Conservation (phyloP, 2,888 invertebrate species). For the Agonopterix alstromeriana region DNA sequence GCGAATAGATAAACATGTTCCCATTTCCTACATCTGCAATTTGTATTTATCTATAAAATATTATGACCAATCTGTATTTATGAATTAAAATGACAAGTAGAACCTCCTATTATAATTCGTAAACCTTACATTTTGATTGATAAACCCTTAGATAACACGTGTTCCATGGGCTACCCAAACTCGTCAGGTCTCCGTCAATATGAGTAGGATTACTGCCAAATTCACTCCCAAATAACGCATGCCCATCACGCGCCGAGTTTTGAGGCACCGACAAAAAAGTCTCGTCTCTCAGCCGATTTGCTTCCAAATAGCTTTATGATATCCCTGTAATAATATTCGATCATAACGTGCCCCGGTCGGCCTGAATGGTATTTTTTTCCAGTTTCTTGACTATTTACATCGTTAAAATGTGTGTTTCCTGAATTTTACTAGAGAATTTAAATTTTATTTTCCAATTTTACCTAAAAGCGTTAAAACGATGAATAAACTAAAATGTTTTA, state of each 20-base stretch:
- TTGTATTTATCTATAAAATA: too few relatives aligned
- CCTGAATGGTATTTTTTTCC: not conserved
- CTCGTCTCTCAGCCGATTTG: slow-evolving; percentile 49
- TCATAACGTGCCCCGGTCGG: slow-evolving; percentile 24
- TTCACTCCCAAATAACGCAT: slow-evolving; percentile 25
- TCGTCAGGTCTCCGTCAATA: slow-evolving; percentile 1
- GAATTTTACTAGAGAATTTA: not conserved
- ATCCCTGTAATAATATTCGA: slow-evolving; percentile 41
- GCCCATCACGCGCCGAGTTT: slow-evolving; percentile 50
- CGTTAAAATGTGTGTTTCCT: not conserved
- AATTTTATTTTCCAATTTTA: not conserved
- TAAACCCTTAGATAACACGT: not conserved
- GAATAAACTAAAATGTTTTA: slow-evolving; percentile 5
- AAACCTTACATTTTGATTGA: not conserved
- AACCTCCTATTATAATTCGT: not conserved
- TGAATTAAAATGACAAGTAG: not conserved
- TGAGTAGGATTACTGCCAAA: slow-evolving; percentile 2
- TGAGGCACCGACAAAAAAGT: slow-evolving; percentile 43
- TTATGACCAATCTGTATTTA: too few relatives aligned
- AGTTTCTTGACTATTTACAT: not conserved
- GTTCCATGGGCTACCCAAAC: not conserved
- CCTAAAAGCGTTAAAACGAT: not conserved
- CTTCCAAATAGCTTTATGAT: slow-evolving; percentile 43
- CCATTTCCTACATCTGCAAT: too few relatives aligned
- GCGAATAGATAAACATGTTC: too few relatives aligned